These are phyloP conservation scores for Crematogaster levior DNA, from an alignment of 2,888 invertebrate species.

Conservation along the genomic window DNA sequence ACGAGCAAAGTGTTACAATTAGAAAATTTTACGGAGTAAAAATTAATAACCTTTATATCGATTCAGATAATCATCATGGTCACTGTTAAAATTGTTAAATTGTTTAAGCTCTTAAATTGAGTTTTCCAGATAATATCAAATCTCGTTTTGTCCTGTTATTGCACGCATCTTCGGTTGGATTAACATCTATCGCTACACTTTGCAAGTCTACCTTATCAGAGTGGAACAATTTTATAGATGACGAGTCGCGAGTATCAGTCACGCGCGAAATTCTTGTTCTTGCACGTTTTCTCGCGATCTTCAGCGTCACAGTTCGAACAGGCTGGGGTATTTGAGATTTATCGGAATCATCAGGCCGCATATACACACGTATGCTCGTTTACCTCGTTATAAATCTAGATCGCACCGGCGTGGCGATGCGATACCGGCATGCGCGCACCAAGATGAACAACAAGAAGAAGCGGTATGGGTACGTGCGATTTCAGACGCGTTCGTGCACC, in stretches of 20 bases:
- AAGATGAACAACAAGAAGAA: constrained; percentile 5
- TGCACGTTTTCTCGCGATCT: background rate
- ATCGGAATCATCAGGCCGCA: background rate
- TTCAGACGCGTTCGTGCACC: constrained; percentile 26
- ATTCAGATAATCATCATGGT: background rate
- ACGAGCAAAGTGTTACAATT: background rate
- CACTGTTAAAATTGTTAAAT: background rate
- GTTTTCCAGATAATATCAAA: background rate
- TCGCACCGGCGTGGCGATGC: too few species aligned
- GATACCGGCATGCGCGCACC: constrained; percentile 2
- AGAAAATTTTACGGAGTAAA: background rate
- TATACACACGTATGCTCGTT: background rate
- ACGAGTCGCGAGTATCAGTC: background rate
- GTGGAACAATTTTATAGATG: background rate
- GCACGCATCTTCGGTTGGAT: background rate
- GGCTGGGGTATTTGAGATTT: background rate
- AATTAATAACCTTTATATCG: background rate
- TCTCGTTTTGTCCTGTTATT: background rate
- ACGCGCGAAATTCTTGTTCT: background rate
- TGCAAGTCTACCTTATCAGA: background rate
- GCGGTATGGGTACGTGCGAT: constrained; percentile 13
- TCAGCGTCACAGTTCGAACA: background rate
- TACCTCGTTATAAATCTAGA: constrained; percentile 45
- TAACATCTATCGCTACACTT: background rate
- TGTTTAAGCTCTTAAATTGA: background rate